These are phyloP conservation scores for Naso thynnoides DNA, from an alignment of 2,797 vertebrate species.

Conservation along the genomic window DNA sequence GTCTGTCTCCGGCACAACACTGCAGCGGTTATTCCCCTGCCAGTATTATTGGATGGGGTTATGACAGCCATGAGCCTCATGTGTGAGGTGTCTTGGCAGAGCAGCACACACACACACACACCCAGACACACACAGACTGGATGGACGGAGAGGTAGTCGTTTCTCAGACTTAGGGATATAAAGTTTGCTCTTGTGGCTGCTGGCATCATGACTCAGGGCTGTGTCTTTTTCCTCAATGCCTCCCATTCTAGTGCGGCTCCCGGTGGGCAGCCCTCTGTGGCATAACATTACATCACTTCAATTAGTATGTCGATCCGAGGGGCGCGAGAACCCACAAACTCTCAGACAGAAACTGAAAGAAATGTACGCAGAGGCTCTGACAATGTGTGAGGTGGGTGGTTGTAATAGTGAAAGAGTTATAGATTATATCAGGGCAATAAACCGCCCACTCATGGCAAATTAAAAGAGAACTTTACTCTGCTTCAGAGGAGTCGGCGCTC, in stretches of 20 bases:
- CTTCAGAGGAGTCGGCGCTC: conserved; percentile 71
- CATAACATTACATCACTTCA: conserved; percentile 81
- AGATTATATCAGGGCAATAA: conserved; percentile 78
- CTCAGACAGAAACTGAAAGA: conserved; percentile 43
- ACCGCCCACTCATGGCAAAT: conserved; percentile 77
- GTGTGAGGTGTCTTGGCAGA: conserved; percentile 57
- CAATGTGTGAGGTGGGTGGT: conserved; percentile 67
- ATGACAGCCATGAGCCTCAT: conserved; percentile 68
- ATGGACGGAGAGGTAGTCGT: conserved; percentile 73
- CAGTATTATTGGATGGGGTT: conserved; percentile 68
- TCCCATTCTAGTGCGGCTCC: conserved; percentile 71
- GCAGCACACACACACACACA: conserved; percentile 13
- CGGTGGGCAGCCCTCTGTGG: conserved; percentile 65
- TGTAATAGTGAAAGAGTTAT: conserved; percentile 72
- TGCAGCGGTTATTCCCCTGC: conserved; percentile 68
- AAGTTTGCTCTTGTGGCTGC: conserved; percentile 74
- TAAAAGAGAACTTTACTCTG: conserved; percentile 72
- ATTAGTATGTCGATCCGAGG: conserved; percentile 68
- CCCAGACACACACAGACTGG: conserved; percentile 34
- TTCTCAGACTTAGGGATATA: conserved; percentile 70
- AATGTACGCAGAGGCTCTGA: conserved; percentile 60
- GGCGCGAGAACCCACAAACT: conserved; percentile 41
- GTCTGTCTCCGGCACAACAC: conserved; percentile 73
- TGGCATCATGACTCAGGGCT: conserved; percentile 73
- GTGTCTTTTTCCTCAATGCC: conserved; percentile 74